Evolutionary conservation across 2,888 invertebrate species (phyloP), one percentile per base, ranked within the genome.

Genomic region (Microdon myrmicae): DNA sequence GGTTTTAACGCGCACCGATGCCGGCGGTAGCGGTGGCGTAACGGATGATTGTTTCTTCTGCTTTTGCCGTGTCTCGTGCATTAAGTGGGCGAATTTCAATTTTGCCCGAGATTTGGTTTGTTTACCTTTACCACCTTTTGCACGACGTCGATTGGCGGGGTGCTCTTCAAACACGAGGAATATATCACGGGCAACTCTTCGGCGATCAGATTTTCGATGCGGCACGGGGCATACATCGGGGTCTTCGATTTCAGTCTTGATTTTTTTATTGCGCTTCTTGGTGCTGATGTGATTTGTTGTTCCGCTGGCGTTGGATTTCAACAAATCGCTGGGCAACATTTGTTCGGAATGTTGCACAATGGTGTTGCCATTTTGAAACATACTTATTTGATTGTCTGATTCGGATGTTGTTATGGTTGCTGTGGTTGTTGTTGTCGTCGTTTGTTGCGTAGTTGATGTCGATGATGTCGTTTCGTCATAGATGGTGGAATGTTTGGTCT

Each of bases 121-220:
- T 20, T 70, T 69, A 4, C 72, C 66, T n/a, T 75, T 73, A 14
- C 49, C 48, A 26, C 48, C 54, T 48, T 72, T 71, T 4, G 70
- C 71, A 1, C 68, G 70, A 2, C 72, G 69, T 10, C 74, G 71
- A 12, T 72, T 70, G n/a, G 69, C 67, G 2, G 76, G 72, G 55
- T 76, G 73, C 54, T 78, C 76, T 66, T 79, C 79, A 56, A 79
- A 77, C 3, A 79, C 75, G 67, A 79, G 70, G 53, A 77, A 79
- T 28, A 79, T 79, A 49, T 79, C 79, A 5, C 79, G 74, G 2
- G 78, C 77, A 22, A 79, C 74, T 73, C 78, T 78, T 67, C 79
- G 74, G 2, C 79, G 71, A 59, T 75, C 78, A 9, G 79, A 79
- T 59, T 79, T 79, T 39, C 79, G 72, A 68, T 79, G 73, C 32